These are phyloP conservation scores for Erpornis zantholeuca DNA, from an alignment of 2,113 vertebrate species.

Conservation along the genomic window DNA sequence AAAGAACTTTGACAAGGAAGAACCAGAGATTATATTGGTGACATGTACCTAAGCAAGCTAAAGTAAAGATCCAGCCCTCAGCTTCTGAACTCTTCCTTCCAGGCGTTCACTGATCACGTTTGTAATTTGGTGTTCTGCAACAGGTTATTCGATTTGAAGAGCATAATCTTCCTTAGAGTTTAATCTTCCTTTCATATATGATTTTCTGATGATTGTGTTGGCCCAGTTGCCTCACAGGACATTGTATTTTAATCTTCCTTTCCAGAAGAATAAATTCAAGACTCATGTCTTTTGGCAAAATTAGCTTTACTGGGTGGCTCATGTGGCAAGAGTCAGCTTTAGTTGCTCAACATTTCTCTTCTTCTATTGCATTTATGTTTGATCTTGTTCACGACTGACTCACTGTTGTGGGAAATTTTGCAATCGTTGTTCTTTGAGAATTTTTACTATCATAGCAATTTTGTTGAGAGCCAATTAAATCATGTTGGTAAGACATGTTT, in stretches of 20 bases:
- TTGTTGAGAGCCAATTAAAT: background rate
- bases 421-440: conserved; percentile 3
- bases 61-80: background rate
- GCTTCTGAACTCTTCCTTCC: conserved; percentile 9
- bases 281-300: background rate
- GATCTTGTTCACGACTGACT: conserved; percentile 57
- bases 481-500: background rate
- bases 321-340: background rate
- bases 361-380: conserved; percentile 32
- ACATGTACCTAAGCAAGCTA: background rate
- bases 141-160: background rate
- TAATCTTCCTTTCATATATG: conserved; percentile 1
- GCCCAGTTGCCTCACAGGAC: background rate
- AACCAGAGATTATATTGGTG: background rate
- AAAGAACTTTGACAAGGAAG: background rate
- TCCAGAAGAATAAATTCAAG: background rate
- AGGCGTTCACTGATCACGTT: background rate
- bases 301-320: background rate
- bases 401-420: background rate
- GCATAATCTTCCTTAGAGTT: background rate
- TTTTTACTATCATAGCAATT: conserved; percentile 40
- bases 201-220: background rate
- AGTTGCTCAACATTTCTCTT: conserved; percentile 44
- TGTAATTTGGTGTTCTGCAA: background rate
- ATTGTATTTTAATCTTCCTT: background rate